phyloP scores from a whole-genome alignment of 2,113 vertebrate genomes.

The Nestor notabilis region DNA sequence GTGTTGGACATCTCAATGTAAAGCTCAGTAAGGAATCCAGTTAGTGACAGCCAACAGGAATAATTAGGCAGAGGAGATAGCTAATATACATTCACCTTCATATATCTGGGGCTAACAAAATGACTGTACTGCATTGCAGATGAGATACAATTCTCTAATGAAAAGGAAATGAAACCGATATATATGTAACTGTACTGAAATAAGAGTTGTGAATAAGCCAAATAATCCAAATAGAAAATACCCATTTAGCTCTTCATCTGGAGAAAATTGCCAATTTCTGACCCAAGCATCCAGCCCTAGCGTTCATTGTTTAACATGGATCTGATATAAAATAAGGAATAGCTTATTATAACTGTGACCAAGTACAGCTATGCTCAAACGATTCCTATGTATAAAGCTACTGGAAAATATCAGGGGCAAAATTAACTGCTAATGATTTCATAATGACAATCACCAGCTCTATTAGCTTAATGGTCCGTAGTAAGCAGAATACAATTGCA shows the following conservation, averaged over 20 bases:
- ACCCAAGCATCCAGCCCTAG: not conserved
- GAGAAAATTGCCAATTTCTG: not conserved
- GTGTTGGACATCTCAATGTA: not conserved
- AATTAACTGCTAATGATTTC: not conserved
- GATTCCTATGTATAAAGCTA: not conserved
- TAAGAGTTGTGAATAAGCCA: not conserved
- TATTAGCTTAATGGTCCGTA: not conserved
- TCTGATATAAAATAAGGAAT: not conserved
- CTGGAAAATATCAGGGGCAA: not conserved
- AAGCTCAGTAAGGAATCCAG: not conserved
- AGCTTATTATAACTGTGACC: not conserved
- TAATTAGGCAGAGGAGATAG: not conserved
- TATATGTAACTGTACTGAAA: not conserved
- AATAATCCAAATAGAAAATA: not conserved
- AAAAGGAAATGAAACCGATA: not conserved
- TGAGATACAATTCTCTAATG: not conserved
- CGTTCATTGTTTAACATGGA: not conserved
- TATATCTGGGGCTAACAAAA: not conserved
- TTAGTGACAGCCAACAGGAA: not conserved
- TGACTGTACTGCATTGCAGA: not conserved
- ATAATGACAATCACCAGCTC: not conserved
- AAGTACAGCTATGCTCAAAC: not conserved
- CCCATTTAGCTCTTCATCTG: not conserved
- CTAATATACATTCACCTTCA: not conserved
- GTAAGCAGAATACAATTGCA: not conserved